Base-by-base conservation (phyloP, 2,113 vertebrate genomes). In the Crotalus viridis region DNA sequence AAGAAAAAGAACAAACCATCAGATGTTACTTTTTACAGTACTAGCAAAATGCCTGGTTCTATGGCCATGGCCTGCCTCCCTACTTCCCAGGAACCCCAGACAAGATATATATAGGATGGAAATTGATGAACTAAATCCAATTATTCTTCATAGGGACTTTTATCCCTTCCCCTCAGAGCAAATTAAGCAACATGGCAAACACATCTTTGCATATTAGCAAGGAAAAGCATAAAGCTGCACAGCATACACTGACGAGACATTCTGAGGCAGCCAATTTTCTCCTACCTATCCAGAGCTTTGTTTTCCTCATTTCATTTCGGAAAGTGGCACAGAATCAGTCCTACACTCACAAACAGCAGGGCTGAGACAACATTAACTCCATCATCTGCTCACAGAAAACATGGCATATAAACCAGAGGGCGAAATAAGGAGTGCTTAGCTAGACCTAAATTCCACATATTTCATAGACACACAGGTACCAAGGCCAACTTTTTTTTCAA, bases 181-280 rank as follows among this genome's bases (percentile, higher is more conserved):
- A 46, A 33, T 74, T 92, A 69, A 86, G 88, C 87, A 86, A 89
- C 95, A 96, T 94, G 15, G 88, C 5, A 56, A 95, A 87, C 0
- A 0, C 13, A 95, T 94, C 10, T 89, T 95, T 95, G 90, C 0
- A 85, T 89, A 92, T 1, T 0, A 87, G 86, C 17, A 55, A 95
- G 92, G 90, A 93, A 85, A 95, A 95, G 93, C 0, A 4, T 86
- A 91, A 81, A 57, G 88, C 3, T 95, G 93, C 96, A 64, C 95
- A 96, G 95, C 95, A 96, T 95, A 95, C 93, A 3, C 57, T 19
- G 7, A 55, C 15, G 94, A 93, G 94, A 95, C 95, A 94, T 96
- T 96, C 95, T 95, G 93, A 0, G 0, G 94, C 90, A 96, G 92
- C 91, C 69, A 96, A 91, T 94, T 94, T 88, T 96, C 93, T 94